These are phyloP conservation scores for Canis aureus DNA, from an alignment of 2,113 vertebrate genomes.

Conservation along the genomic window DNA sequence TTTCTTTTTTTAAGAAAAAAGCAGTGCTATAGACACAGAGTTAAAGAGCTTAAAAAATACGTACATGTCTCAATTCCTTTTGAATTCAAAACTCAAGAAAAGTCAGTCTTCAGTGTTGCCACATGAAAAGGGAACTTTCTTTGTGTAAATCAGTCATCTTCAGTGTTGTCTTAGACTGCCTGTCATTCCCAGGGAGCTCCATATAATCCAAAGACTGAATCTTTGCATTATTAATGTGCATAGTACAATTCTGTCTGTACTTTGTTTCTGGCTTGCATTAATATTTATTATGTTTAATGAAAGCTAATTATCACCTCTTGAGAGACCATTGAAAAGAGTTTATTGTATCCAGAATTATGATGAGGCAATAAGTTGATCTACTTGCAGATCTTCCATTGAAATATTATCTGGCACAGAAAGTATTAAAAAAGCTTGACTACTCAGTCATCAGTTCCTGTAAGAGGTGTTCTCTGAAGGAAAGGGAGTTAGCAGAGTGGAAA, in stretches of 20 bases:
- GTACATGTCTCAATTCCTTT: conserved; percentile 8
- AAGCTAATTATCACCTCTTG: conserved; percentile 59
- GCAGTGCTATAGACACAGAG: background rate
- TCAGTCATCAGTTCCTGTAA: background rate
- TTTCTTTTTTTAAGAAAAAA: background rate
- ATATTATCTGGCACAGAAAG: background rate
- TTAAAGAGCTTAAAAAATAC: background rate
- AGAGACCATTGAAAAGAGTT: conserved; percentile 43
- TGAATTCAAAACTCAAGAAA: background rate
- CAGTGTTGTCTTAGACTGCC: background rate
- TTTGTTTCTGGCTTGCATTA: conserved; percentile 50
- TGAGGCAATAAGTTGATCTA: conserved; percentile 38
- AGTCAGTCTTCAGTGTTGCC: background rate
- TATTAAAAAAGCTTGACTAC: background rate
- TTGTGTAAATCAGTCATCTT: background rate
- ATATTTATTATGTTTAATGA: conserved; percentile 64
- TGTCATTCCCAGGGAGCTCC: background rate
- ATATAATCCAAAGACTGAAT: background rate
- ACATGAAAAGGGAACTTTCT: background rate
- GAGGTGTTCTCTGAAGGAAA: conserved; percentile 30
- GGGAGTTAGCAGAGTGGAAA: background rate
- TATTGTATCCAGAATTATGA: conserved; percentile 51
- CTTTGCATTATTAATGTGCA: background rate
- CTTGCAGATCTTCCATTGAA: conserved; percentile 26
- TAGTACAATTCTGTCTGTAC: background rate